These are phyloP conservation scores for Drosophila pegasa DNA, from an alignment of 2,888 invertebrate species.

Conservation along the genomic window DNA sequence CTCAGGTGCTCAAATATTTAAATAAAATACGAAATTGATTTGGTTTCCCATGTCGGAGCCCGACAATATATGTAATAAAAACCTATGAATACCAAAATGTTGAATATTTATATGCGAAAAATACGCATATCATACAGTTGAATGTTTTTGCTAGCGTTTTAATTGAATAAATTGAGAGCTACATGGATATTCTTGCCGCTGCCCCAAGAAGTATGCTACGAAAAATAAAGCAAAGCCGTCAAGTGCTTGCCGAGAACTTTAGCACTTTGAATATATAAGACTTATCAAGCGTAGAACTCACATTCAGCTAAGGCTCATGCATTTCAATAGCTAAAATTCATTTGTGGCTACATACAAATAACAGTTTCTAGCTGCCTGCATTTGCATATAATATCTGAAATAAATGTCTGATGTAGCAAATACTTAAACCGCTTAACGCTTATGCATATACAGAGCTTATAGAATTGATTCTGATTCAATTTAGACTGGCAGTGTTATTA, in stretches of 20 bases:
- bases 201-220: constrained; percentile 23
- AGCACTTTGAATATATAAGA: not conserved
- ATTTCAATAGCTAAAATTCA: constrained; percentile 2
- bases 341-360: not conserved
- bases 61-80: not conserved
- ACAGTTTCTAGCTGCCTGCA: not conserved
- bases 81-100: not conserved
- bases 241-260: not conserved
- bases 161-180: constrained; percentile 42
- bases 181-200: not conserved
- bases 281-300: not conserved
- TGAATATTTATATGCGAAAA: constrained; percentile 2
- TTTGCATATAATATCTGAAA: not conserved
- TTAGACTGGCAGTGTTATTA: not conserved
- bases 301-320: constrained; percentile 1
- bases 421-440: too few relatives aligned
- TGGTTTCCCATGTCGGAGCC: not conserved
- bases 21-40: constrained; percentile 13
- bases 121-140: not conserved
- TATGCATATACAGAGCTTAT: too few relatives aligned
- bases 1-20: constrained; percentile 1
- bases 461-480: not conserved
- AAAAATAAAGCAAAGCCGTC: constrained; percentile 5
- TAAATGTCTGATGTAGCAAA: not conserved
- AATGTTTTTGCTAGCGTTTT: not conserved